Conservation (phyloP, 2,113 vertebrate genomes). For the Diglossa brunneiventris region DNA sequence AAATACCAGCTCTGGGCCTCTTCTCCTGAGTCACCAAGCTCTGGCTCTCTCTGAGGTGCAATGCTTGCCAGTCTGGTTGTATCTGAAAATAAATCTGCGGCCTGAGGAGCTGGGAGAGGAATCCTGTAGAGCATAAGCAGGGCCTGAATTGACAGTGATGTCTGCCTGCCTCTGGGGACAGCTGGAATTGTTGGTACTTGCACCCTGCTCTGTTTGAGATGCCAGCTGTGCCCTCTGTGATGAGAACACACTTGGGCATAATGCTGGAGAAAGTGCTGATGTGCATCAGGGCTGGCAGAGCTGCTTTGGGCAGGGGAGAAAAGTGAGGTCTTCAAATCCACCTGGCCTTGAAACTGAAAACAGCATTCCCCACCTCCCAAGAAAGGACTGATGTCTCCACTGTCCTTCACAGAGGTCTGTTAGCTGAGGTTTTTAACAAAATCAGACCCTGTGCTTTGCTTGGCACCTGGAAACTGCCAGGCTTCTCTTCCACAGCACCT, state of each 20-base stretch:
- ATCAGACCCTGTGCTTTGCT: background rate
- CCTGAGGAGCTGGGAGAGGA: background rate
- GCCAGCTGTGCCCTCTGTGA: background rate
- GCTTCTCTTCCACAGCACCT: background rate
- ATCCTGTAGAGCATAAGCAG: background rate
- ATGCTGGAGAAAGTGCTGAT: background rate
- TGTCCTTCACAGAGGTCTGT: background rate
- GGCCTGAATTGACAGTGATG: background rate
- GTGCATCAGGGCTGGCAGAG: background rate
- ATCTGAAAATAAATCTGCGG: background rate
- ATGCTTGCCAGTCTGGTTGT: background rate
- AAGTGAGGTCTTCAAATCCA: background rate
- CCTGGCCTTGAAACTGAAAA: background rate
- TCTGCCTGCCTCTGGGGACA: background rate
- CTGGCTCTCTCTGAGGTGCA: background rate
- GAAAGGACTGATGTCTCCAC: background rate
- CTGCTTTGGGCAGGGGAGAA: background rate
- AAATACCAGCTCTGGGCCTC: background rate
- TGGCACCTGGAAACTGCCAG: background rate
- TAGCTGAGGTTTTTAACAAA: background rate
- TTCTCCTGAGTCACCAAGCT: background rate
- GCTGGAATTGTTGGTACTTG: background rate
- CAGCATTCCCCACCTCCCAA: fast-evolving
- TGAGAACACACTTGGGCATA: background rate
- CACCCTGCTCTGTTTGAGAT: background rate